Base-by-base conservation (phyloP, 1,140 invertebrate species). In the Cherax quadricarinatus region DNA sequence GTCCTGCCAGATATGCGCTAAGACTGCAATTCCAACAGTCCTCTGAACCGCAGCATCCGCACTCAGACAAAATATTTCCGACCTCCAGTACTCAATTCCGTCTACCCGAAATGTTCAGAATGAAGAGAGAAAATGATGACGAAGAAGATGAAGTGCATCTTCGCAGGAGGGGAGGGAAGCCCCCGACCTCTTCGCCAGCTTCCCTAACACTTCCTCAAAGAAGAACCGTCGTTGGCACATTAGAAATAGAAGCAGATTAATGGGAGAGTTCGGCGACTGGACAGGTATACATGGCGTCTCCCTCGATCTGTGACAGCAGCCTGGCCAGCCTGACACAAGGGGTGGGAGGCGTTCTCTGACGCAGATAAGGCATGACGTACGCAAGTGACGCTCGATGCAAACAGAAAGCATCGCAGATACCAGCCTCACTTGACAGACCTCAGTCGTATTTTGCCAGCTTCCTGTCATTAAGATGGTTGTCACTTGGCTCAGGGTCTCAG, bases 181-280 rank as follows among this genome's bases (percentile, higher is more conserved):
- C 14, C 14, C 14, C 66, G 14, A 70, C 66, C 30, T 41, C 30
- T 41, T 41, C 30, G 30, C 30, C 30, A 41, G 2, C 30, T 41
- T 41, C 30, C 30, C 30, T 41, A 41, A 41, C 30, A 41, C 30
- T 41, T 41, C 30, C 30, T 41, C 30, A 41, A 41, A 41, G 30
- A 41, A 41, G 30, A 41, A 41, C 62, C 12, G 10, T 16, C 7
- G 51, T 49, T 16, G 70, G 73, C 10, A 79, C 86, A 87, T 78
- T 75, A 53, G 86, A 87, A 79, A 87, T 53, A 78, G 86, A 87
- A 57, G 30, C 53, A 57, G 57, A 81, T 9, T 88, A 88, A 88
- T 79, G 86, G 53, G n/a, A 14, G 4, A 88, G 86, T 81, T 88
- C 51, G 49, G 57, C 24, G 12, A 88, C 62, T 88, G 86, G n/a